phyloP scores from a whole-genome alignment of 2,113 vertebrate species.

The Austrofundulus limnaeus region DNA sequence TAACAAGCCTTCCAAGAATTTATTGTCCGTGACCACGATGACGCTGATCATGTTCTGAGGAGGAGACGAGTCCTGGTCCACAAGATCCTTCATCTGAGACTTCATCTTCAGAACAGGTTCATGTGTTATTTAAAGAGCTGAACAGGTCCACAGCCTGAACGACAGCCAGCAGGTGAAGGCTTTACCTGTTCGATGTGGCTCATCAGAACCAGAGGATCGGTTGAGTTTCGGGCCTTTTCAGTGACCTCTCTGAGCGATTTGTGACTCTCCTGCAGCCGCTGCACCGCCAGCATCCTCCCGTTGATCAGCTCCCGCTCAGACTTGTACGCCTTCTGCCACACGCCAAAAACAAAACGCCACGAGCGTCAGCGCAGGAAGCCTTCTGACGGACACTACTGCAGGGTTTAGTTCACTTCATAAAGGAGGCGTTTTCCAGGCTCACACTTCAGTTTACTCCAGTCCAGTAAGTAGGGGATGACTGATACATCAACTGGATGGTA shows the following conservation, averaged over 20 bases:
- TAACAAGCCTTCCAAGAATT: not conserved
- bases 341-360: not conserved
- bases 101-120: too few species aligned
- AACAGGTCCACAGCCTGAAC: too few species aligned
- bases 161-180: not conserved
- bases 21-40: not conserved
- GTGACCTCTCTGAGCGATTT: not conserved
- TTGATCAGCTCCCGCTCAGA: not conserved
- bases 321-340: constrained; percentile 6
- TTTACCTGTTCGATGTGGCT: not conserved
- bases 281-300: constrained; percentile 1
- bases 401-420: too few species aligned
- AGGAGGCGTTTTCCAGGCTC: too few species aligned
- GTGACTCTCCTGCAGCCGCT: not conserved
- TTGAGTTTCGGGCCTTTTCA: not conserved
- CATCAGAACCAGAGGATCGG: not conserved
- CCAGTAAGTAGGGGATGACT: too few species aligned
- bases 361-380: too few species aligned
- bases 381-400: too few species aligned
- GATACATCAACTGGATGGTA: too few species aligned
- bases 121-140: too few species aligned
- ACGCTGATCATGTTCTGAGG: constrained; percentile 14
- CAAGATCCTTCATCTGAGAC: not conserved
- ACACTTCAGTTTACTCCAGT: too few species aligned
- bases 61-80: not conserved